These are phyloP conservation scores for Acridotheres tristis DNA, from an alignment of 2,797 vertebrate species.

Conservation along the genomic window DNA sequence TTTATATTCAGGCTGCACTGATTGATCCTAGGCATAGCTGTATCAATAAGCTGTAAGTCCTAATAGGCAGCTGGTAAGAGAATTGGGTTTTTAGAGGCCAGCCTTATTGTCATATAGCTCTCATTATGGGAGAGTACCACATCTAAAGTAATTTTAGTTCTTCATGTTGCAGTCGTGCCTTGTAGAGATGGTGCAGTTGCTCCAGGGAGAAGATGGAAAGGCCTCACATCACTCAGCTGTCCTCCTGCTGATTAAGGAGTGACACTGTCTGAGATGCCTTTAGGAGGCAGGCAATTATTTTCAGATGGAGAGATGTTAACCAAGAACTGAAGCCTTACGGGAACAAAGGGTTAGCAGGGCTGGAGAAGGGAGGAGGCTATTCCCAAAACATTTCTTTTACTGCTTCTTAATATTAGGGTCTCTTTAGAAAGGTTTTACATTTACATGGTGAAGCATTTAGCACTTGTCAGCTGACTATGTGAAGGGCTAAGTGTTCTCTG, in stretches of 20 bases:
- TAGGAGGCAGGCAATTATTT: conserved; percentile 53
- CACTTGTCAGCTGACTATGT: not conserved
- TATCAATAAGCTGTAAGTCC: not conserved
- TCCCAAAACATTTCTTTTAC: not conserved
- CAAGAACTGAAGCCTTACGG: not conserved
- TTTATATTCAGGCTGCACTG: not conserved
- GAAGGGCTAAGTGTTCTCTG: not conserved
- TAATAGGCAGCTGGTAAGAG: not conserved
- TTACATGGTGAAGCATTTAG: not conserved
- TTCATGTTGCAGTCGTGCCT: not conserved
- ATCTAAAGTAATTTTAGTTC: not conserved
- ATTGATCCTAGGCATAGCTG: not conserved
- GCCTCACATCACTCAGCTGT: conserved; percentile 23
- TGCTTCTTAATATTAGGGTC: not conserved
- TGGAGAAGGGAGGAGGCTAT: not conserved
- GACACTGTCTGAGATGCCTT: not conserved
- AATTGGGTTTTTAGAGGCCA: not conserved
- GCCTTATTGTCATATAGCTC: not conserved
- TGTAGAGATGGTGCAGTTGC: not conserved
- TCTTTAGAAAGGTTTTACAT: not conserved
- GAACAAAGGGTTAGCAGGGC: not conserved
- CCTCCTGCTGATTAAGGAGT: conserved; percentile 28
- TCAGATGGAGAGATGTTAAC: not conserved
- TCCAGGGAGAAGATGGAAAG: conserved; percentile 39
- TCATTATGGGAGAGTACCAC: not conserved